Base-by-base conservation (phyloP, 2,113 vertebrate species). In the Terrapene triunguis region DNA sequence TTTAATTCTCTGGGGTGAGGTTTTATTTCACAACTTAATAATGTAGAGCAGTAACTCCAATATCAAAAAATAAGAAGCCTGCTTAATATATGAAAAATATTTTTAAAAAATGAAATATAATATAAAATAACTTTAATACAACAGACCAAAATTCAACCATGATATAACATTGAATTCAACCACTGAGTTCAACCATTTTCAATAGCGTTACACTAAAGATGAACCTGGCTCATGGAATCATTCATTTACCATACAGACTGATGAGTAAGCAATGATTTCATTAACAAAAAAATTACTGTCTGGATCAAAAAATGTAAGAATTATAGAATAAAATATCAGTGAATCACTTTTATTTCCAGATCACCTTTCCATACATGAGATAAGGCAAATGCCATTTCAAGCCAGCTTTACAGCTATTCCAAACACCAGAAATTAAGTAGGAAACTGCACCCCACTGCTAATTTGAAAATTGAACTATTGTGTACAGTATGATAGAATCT, bases 1-100 rank as follows among this genome's bases (percentile, higher is more conserved):
- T 82, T n/a, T 87, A 90, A 87, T 76, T 84, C 94, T 87, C 93
- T 93, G 79, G 94, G 53, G 65, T 74, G 42, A 92, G 92, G 22
- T 88, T 92, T 87, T 88, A 54, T 82, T 91, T 92, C 80, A 83
- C 7, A 91, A 62, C 59, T 57, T 93, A 92, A 82, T 48, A 48
- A 8, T 48, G 86, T 57, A 44, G 79, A 94, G 50, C 19, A 89
- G 79, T 0, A 0, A 9, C 65, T 85, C 14, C n/a, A 8, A 89
- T 89, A 19, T 91, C 48, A 88, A 91, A 27, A 90, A 91, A 27
- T 48, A 92, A 32, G 85, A 95, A 90, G 57, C 8, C 27, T 57
- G n/a, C 13, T 83, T 90, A 88, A 84, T 78, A 82, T 72, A 76
- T 85, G 93, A 85, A 10, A 80, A 69, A 85, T 50, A 48, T 0